Percentiles rank a stretch among this genome's conserved stretches.
Evolutionary conservation across 1,140 invertebrate genomes (phyloP).

Genomic region (Drosophila funebris): DNA sequence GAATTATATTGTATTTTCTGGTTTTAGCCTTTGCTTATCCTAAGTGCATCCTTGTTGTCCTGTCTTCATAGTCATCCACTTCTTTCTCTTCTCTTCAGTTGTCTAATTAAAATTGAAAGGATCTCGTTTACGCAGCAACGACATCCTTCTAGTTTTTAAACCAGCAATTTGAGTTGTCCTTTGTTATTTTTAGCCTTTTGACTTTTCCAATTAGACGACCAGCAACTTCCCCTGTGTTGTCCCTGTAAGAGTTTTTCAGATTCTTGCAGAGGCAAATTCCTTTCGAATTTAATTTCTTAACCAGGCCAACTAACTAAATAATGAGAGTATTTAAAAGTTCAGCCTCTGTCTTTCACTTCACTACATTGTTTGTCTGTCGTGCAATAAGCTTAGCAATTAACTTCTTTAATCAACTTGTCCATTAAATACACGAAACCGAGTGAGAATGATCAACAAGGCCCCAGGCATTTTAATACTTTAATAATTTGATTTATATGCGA

Average conservation of each 20-base stretch:
- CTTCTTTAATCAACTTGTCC: conserved; percentile 24
- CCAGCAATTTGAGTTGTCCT: conserved; percentile 10
- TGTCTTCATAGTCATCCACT: too few species aligned
- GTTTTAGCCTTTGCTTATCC: not conserved
- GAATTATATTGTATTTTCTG: not conserved
- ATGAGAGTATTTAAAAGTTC: conserved; percentile 18
- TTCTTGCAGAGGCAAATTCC: too few species aligned
- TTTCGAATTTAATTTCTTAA: too few species aligned
- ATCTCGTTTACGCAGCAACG: conserved; percentile 40
- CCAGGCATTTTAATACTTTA: conserved; percentile 41
- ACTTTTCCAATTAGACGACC: conserved; percentile 49
- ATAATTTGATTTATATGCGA: conserved; percentile 20
- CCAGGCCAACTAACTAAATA: not conserved
- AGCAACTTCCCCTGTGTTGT: conserved; percentile 17
- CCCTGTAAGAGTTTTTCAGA: too few species aligned
- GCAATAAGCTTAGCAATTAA: conserved; percentile 36
- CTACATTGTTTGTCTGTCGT: conserved; percentile 14
- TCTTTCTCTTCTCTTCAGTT: conserved; percentile 7
- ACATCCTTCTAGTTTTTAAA: conserved; percentile 49
- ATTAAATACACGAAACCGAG: conserved; percentile 19
- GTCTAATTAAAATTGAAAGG: conserved; percentile 62
- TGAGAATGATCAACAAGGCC: conserved; percentile 21
- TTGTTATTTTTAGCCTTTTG: conserved; percentile 46
- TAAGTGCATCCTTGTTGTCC: not conserved
- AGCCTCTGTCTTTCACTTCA: conserved; percentile 7